Conservation (phyloP, 2,113 vertebrate species). For the Pao palembangensis region DNA sequence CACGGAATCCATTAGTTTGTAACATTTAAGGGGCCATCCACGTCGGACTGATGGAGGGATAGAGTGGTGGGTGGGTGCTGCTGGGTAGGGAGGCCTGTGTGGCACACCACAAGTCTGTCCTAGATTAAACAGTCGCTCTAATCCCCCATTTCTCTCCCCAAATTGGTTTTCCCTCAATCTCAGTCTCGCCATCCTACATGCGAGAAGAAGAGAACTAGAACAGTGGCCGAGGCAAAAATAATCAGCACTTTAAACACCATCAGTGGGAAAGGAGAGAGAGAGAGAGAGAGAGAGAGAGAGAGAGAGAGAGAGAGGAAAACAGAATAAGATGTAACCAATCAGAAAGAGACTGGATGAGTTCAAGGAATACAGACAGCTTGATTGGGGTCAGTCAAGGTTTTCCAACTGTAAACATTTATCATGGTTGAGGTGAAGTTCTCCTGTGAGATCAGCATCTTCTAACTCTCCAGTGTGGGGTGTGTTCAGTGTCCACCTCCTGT, state of each 20-base stretch:
- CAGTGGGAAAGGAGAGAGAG: constrained; percentile 25
- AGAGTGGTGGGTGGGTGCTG: constrained; percentile 30
- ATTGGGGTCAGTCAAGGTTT: constrained; percentile 54
- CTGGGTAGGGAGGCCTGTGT: constrained; percentile 45
- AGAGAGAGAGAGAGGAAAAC: background rate
- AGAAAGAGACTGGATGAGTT: constrained; percentile 41
- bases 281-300: background rate
- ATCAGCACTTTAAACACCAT: constrained; percentile 62
- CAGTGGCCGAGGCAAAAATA: constrained; percentile 52
- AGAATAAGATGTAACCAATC: constrained; percentile 40
- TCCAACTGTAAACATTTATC: constrained; percentile 30
- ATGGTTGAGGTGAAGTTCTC: background rate
- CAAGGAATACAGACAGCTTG: constrained; percentile 27
- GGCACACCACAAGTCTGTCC: constrained; percentile 70
- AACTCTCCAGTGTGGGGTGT: no score
- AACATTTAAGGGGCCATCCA: constrained; percentile 72
- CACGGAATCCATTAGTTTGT: constrained; percentile 72
- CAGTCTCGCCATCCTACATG: constrained; percentile 57
- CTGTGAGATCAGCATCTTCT: background rate
- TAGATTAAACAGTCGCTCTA: constrained; percentile 76
- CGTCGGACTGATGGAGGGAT: constrained; percentile 64
- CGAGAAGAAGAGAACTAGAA: constrained; percentile 60
- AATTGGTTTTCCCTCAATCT: constrained; percentile 77
- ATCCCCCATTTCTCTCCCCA: constrained; percentile 72
- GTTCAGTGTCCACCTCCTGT: background rate